phyloP scores from a whole-genome alignment of 2,113 vertebrate genomes.

The Sebastes fasciatus region DNA sequence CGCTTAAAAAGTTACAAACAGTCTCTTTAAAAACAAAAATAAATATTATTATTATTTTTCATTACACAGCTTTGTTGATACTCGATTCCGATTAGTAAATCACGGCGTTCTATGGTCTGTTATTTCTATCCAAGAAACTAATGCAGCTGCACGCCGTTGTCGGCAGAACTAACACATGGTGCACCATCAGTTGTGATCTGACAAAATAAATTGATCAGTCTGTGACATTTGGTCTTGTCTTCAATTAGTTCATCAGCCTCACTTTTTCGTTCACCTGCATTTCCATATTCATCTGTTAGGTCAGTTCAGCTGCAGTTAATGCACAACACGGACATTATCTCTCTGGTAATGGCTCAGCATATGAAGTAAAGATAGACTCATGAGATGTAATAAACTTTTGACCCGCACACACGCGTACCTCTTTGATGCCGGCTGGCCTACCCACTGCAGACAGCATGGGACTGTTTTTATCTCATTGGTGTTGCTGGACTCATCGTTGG shows the following conservation, averaged over 20 bases:
- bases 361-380: slow-evolving; percentile 32
- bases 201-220: slow-evolving; percentile 20
- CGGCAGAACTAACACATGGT: not conserved
- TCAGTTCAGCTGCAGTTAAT: not conserved
- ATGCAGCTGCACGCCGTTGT: not conserved
- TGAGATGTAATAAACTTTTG: slow-evolving; percentile 45
- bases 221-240: not conserved
- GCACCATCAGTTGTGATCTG: not conserved
- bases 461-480: slow-evolving; percentile 45
- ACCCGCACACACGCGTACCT: slow-evolving; percentile 17
- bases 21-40: too few species aligned
- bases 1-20: too few species aligned
- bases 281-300: not conserved
- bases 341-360: slow-evolving; percentile 27
- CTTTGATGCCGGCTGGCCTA: slow-evolving; percentile 11
- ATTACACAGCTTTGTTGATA: too few species aligned
- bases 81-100: too few species aligned
- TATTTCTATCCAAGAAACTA: too few species aligned
- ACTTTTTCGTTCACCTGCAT: not conserved
- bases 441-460: slow-evolving; percentile 30
- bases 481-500: slow-evolving; percentile 44
- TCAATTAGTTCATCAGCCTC: not conserved
- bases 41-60: too few species aligned
- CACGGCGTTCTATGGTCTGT: too few species aligned
- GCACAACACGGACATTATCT: slow-evolving; percentile 20